Percentiles rank a stretch among this genome's conserved stretches.
These are phyloP conservation scores for Cebus imitator DNA, from an alignment of 2,113 vertebrate species.

Conservation along the genomic window DNA sequence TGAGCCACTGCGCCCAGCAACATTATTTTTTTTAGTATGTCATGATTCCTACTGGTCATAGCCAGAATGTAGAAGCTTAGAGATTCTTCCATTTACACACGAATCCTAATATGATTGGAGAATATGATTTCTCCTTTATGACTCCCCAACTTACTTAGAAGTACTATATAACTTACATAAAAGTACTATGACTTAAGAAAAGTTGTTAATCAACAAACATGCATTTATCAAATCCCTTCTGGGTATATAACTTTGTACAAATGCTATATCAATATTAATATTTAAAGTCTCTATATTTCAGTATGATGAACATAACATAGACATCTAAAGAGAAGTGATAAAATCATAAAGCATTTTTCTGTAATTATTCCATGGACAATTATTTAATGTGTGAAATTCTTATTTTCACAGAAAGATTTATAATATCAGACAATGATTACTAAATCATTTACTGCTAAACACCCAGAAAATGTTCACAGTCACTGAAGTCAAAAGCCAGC, in stretches of 20 bases:
- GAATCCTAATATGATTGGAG: neutral
- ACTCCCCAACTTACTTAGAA: neutral
- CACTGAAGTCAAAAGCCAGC: constrained; percentile 5
- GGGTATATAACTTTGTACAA: neutral
- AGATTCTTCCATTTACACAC: constrained; percentile 11
- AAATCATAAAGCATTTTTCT: neutral
- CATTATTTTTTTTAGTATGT: neutral
- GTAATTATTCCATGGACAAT: constrained; percentile 16
- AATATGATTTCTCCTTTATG: neutral
- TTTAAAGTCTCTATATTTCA: constrained; percentile 35
- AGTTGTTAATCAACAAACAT: neutral
- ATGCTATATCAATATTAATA: neutral
- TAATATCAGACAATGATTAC: neutral
- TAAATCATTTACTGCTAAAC: neutral
- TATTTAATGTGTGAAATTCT: constrained; percentile 2
- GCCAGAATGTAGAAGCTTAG: neutral
- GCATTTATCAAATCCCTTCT: neutral
- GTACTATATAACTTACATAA: neutral
- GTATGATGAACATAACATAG: neutral
- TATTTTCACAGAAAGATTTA: constrained; percentile 29
- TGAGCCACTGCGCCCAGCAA: too few relatives aligned
- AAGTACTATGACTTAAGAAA: neutral
- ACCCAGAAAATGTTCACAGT: neutral
- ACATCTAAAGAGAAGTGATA: neutral
- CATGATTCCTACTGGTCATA: neutral